phyloP scores from a whole-genome alignment of 37 sponge, comb jelly and placozoan genomes.

The Aphrocallistes beatrix region DNA sequence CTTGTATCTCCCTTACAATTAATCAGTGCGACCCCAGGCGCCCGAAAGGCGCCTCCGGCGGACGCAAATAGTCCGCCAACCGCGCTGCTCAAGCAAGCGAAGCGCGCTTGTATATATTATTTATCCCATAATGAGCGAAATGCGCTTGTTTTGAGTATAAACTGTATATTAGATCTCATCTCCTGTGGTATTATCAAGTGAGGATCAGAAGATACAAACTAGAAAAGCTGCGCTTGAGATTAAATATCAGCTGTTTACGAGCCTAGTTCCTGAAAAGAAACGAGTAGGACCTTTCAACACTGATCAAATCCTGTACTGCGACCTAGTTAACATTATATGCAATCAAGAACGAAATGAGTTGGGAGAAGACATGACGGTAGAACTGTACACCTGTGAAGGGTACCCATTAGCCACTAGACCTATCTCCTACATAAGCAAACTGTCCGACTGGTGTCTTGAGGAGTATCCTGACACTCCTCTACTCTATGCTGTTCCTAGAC shows the following conservation, averaged over 20 bases:
- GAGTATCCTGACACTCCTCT: background rate
- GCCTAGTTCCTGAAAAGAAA: background rate
- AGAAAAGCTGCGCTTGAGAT: background rate
- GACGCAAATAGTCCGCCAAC: too few species aligned
- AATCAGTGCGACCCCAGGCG: too few species aligned
- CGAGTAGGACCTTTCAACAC: background rate
- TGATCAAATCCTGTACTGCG: background rate
- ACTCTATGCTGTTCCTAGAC: background rate
- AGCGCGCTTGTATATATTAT: too few species aligned
- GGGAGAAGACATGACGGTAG: background rate
- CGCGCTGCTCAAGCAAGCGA: too few species aligned
- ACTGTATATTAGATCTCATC: too few species aligned
- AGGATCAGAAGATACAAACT: background rate
- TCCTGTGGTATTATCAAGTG: too few species aligned
- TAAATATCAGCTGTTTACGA: background rate
- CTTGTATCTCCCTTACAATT: too few species aligned
- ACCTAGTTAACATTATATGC: constrained; percentile 4
- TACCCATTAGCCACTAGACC: background rate
- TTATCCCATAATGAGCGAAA: too few species aligned
- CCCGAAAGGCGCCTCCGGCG: too few species aligned
- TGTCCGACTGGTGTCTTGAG: constrained; percentile 3
- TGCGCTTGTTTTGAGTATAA: too few species aligned
- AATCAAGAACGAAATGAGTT: background rate
- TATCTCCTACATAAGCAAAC: background rate
- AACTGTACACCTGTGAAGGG: constrained; percentile 11